Evolutionary conservation across 2,888 invertebrate genomes (phyloP), one percentile per base, ranked within the genome.

Genomic region (Amblyjoppa proteus): DNA sequence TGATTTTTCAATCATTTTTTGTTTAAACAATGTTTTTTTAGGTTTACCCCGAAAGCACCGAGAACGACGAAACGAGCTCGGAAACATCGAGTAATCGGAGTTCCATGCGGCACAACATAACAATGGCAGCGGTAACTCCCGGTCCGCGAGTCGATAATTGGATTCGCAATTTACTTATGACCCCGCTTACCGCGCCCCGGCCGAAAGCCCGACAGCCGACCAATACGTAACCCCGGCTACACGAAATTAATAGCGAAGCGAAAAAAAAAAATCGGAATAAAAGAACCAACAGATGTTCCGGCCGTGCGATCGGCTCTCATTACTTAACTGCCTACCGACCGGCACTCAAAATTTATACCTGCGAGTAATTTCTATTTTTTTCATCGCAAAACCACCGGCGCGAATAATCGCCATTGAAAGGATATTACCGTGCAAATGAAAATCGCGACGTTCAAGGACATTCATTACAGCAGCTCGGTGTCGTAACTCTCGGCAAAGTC

Each of bases 91-190:
- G 28, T 58, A 69, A 77, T 73, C 66, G 49, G 13, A 20, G 51
- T 81, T 28, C 31, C 25, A 38, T 38, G 38, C 31, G 41, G 49
- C 45, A 28, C 28, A 49, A 31, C 53, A 45, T 7, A 49, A 16
- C 53, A 34, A 28, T 28, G 83, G 28, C 66, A 38, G 34, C 16
- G 16, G 16, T 5, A 13, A 61, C 61, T 6, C 31, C 53, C 2
- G 53, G 3, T 51, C 56, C 16, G 28, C 71, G 53, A 73, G 81
- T 84, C 84, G 81, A 78, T 84, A 81, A 84, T 84, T 84, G 84
- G 69, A 84, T 84, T 84, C 70, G 81, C 73, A 78, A 84, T 84
- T 84, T 81, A 78, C 81, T 84, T 80, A 73, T 74, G 71, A 66
- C 38, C 58, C 38, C 58, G 66, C 73, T 64, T 75, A 66, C 56